Base-by-base conservation (phyloP, 2,797 vertebrate species). In the Hybognathus amarus region DNA sequence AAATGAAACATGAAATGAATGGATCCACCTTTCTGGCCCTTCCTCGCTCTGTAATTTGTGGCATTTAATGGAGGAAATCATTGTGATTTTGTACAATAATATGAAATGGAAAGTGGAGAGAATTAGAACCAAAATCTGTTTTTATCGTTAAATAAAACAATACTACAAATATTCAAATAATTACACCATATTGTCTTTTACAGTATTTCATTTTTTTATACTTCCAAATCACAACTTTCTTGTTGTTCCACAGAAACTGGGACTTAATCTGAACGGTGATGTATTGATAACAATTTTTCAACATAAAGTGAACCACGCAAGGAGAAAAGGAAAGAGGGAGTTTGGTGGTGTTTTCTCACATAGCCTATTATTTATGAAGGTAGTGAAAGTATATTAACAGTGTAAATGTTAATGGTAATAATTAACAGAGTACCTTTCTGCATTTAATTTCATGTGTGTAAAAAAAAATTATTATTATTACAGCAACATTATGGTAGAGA, bases 1-100 rank as follows among this genome's bases (percentile, higher is more conserved):
- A 88, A 89, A 90, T 91, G 87, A 88, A 86, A 85, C 85, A 79
- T 86, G 80, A 88, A 87, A 83, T 85, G 82, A 89, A 88, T 84
- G 78, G 50, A 80, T 85, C 83, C 84, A 87, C 88, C 84, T 87
- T 83, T 18, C 80, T 81, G 79, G 85, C 77, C 85, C 84, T 82
- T 82, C 83, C 68, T 81, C 77, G 83, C 81, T 85, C 77, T 88
- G 85, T 80, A 89, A 88, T 88, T 88, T 89, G 86, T 85, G 52
- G 56, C 64, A 80, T 88, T 83, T 82, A 82, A 87, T 88, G 83
- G 69, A 82, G 59, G 52, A 82, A 88, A 89, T 89, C 80, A 85
- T 85, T 85, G 79, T 86, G 76, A 88, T 90, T 86, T 86, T 83
- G 67, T 76, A 36, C 56, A 38, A 83, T 86, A 83, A 85, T 82